phyloP scores from a whole-genome alignment of 2,113 vertebrate species.

The Pseudonaja textilis region DNA sequence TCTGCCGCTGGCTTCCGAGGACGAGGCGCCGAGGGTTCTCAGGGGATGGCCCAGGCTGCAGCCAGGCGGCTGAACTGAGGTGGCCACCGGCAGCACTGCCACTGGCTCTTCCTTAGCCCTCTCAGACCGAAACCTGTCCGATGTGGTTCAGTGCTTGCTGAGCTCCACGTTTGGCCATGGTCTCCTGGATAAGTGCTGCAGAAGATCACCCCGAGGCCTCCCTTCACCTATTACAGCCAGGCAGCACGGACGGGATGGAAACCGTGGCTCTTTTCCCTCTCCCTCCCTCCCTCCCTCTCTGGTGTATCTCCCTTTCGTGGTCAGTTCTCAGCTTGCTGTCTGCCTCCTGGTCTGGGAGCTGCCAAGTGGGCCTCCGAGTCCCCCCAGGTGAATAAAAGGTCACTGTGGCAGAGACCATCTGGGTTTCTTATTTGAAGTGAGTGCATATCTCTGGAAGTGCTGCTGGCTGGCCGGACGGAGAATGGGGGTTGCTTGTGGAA shows the following conservation, averaged over 20 bases:
- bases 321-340: background rate
- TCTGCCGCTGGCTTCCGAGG: slow-evolving; percentile 65
- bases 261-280: background rate
- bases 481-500: background rate
- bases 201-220: background rate
- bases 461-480: background rate
- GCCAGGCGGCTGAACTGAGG: slow-evolving; percentile 62
- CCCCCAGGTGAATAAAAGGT: background rate
- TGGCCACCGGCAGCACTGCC: too few species aligned
- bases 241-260: background rate
- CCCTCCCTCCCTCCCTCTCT: too few species aligned
- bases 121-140: accelerated
- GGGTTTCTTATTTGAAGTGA: background rate
- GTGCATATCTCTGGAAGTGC: background rate
- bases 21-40: slow-evolving; percentile 57
- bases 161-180: background rate
- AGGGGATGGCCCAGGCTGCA: slow-evolving; percentile 28
- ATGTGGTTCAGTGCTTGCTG: background rate
- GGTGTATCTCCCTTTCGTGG: background rate
- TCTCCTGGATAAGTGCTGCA: background rate
- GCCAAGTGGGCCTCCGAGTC: background rate
- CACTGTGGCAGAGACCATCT: background rate
- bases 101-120: background rate
- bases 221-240: background rate
- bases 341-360: background rate